Percentiles rank a stretch among this genome's conserved stretches.
Conservation (phyloP, 2,888 invertebrate species). For the Coecobrya sp. region DNA sequence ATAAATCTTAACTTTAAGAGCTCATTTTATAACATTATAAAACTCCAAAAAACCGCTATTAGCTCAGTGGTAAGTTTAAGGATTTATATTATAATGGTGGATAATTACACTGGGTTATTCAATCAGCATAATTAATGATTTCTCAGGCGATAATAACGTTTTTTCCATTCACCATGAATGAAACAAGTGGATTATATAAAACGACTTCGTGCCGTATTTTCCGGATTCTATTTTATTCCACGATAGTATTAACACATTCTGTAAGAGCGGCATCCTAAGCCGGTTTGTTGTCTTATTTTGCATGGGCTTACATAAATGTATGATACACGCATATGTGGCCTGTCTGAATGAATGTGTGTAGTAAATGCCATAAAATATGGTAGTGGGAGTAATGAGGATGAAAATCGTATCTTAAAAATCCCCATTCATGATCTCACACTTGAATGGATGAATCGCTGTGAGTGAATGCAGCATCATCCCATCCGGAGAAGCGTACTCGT, state of each 20-base stretch:
- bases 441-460: slow-evolving; percentile 3
- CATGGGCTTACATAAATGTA: too few species aligned
- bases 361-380: slow-evolving; percentile 6
- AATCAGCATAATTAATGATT: background rate
- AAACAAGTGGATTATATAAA: too few species aligned
- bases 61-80: too few species aligned
- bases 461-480: slow-evolving; percentile 33
- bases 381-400: slow-evolving; percentile 42
- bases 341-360: slow-evolving; percentile 18
- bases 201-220: too few species aligned
- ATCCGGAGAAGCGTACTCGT: background rate
- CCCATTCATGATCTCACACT: background rate
- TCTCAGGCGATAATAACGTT: background rate
- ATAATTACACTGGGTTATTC: background rate
- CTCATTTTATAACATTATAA: too few species aligned
- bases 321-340: too few species aligned
- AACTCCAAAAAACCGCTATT: background rate
- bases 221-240: too few species aligned
- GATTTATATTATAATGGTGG: too few species aligned
- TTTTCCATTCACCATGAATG: slow-evolving; percentile 45
- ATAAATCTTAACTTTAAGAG: slow-evolving; percentile 1
- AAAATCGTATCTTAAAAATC: background rate
- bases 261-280: slow-evolving; percentile 73
- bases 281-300: slow-evolving; percentile 32
- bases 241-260: too few species aligned